A percentile compares a stretch with the other conserved stretches of the same genome.
These are phyloP conservation scores for Ptychadena robeensis DNA, from an alignment of 2,797 vertebrate species.

Conservation along the genomic window DNA sequence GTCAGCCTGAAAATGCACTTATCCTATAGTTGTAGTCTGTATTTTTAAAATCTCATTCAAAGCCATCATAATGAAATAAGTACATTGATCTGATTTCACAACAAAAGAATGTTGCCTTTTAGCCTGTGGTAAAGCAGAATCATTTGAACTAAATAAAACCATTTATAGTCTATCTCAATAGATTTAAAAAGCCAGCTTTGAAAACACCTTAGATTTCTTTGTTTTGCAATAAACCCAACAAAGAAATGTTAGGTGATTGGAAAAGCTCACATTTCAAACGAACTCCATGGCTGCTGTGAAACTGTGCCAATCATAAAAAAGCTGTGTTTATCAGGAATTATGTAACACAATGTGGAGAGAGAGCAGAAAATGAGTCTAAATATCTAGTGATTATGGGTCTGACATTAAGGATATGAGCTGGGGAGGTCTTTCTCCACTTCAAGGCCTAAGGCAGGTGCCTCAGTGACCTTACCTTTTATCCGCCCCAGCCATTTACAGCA, in stretches of 20 bases:
- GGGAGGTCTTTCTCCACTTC: neutral
- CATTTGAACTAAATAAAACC: no score
- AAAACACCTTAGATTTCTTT: neutral
- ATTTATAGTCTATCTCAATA: neutral
- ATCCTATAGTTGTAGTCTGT: no score
- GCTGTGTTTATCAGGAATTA: neutral
- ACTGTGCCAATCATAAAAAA: no score
- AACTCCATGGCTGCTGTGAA: no score
- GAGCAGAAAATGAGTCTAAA: no score
- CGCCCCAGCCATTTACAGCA: neutral
- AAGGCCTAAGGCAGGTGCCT: neutral
- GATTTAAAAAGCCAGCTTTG: neutral
- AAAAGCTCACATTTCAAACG: no score
- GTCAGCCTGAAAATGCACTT: neutral
- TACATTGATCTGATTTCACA: neutral
- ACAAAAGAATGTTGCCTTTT: neutral
- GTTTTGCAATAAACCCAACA: neutral
- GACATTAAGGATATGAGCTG: neutral
- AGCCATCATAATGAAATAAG: neutral
- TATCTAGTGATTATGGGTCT: no score
- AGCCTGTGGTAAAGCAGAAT: neutral
- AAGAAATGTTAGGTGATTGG: no score
- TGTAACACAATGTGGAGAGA: no score
- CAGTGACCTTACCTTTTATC: neutral
- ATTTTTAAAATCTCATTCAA: neutral